Conservation (phyloP, 2,888 invertebrate genomes). For the Augochlorella aurata region DNA sequence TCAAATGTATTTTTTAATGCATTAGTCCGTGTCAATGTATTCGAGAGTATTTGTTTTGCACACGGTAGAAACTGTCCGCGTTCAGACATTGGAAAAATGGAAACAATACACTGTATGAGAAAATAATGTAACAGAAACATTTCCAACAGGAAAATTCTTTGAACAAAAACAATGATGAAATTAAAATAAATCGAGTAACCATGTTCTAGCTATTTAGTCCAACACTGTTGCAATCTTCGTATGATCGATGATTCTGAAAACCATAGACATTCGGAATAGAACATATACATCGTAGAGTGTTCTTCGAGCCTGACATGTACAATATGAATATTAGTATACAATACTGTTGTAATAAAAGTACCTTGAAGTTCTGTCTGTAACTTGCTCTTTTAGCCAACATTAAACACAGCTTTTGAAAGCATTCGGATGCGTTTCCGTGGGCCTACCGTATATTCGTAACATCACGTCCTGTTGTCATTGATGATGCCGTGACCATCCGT, state of each 20-base stretch:
- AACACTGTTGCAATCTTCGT: background rate
- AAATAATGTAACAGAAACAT: background rate
- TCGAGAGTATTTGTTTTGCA: background rate
- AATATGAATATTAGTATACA: slow-evolving; percentile 5
- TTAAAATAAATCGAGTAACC: background rate
- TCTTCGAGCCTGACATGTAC: background rate
- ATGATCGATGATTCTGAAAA: slow-evolving; percentile 3
- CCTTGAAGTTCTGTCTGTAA: slow-evolving; percentile 21
- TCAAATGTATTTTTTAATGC: too few relatives aligned
- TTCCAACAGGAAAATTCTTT: background rate
- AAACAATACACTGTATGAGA: background rate
- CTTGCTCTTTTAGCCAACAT: slow-evolving; percentile 16
- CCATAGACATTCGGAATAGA: background rate
- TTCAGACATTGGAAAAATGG: background rate
- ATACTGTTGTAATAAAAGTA: slow-evolving; percentile 16
- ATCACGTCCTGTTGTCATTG: slow-evolving; percentile 60
- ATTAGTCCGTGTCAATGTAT: background rate
- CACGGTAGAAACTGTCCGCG: background rate
- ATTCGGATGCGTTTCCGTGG: slow-evolving; percentile 23
- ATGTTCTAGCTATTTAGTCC: background rate
- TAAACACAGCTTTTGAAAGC: slow-evolving; percentile 12
- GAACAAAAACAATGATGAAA: background rate
- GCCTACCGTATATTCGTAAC: slow-evolving; percentile 27
- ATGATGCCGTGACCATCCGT: slow-evolving; percentile 66
- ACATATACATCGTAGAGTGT: background rate